Base-by-base conservation (phyloP, 2,888 invertebrate genomes). In the Habroteleia sp. region DNA sequence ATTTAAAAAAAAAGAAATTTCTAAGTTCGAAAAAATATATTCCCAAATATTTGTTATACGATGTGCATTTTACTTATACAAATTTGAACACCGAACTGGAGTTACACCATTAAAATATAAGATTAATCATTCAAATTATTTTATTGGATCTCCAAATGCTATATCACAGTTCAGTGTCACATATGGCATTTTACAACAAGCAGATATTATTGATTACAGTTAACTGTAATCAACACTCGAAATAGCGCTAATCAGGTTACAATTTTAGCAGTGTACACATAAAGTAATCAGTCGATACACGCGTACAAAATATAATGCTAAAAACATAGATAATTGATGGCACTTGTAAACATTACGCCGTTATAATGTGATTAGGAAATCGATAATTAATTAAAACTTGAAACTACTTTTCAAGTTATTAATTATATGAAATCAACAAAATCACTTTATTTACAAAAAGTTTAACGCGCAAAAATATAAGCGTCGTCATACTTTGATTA, bases 381-480 rank as follows among this genome's bases (percentile, higher is more conserved):
- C 44, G 37, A 60, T 50, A 69, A 69, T 60, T 52, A 69, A 69
- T 69, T 60, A 60, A 69, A 60, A 60, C 60, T 69, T 69, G 44
- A 50, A 69, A 69, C 37, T 69, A 60, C 50, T 60, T 50, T 20
- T 42, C 13, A 50, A 42, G 39, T 69, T 54, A 62, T 52, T 60
- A 44, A 52, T 60, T 35, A 69, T 46, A 52, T 44, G 37, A 44
- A 62, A 52, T 52, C 52, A 33, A 41, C 27, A 52, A 39, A 37
- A 60, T 52, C 23, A 10, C 35, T 68, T 46, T 58, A 58, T 68
- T 68, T 44, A 20, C 37, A 29, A 44, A 44, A 37, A 20, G 1
- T 13, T 10, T 13, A 27, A 3, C 31, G 48, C 13, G 20, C 27
- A 37, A 66, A 48, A 44, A 39, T n/a, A 11, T 33, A 7, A 11